Evolutionary conservation across 2,888 invertebrate genomes (phyloP), one percentile per base, ranked within the genome.

Genomic region (Erebia ligea): DNA sequence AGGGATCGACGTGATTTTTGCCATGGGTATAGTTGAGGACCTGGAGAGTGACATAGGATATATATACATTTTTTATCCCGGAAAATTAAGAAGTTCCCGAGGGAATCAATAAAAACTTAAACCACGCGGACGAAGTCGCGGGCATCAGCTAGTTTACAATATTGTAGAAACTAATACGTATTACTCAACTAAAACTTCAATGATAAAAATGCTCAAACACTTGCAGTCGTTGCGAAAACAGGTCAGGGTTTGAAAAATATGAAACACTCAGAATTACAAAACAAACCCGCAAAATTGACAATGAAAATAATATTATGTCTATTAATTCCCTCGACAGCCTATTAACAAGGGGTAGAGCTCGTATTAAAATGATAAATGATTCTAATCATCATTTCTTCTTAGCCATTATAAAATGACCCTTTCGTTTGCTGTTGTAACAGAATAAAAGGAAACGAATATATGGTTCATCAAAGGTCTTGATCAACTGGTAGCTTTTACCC

Each of bases 281-380:
- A 79, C 81, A 81, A 87, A 84, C 86, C 88, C 89, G 82, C 89
- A 88, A 88, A 89, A 89, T 91, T 88, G 87, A 86, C 89, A 88
- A 86, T 87, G 88, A 89, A 91, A 91, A 90, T 90, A 90, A 90
- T 88, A 86, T 86, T 84, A 86, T 83, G 81, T 86, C 88, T 91
- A 90, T 91, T 91, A 89, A 91, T 91, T 86, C 90, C 87, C 88
- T 82, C 81, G 86, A 83, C 89, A 89, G 82, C 82, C 85, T 86
- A 89, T 89, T 91, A 91, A 90, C 90, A 86, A 84, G 86, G 87
- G 90, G 90, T 85, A 86, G 83, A 82, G 80, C 81, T 85, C 90
- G 87, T 90, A 91, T 92, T 91, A 91, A 91, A 92, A 91, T 92
- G 91, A 92, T 90, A 91, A 91, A 92, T 91, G 86, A 84, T 85